Base-by-base conservation (phyloP, 2,113 vertebrate genomes). In the Trogon melanurus region DNA sequence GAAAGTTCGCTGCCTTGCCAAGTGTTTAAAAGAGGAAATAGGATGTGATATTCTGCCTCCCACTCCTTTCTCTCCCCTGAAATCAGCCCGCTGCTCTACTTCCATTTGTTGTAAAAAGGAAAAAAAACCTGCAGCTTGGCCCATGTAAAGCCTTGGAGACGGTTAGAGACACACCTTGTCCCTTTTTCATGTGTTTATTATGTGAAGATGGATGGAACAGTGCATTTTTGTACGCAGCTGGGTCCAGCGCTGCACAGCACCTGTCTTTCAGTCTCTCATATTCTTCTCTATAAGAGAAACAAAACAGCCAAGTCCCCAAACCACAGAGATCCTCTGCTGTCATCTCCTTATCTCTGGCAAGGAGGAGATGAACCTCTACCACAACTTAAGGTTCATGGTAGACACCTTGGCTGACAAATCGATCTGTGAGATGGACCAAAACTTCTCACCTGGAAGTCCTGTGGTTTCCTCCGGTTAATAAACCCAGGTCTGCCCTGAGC, bases 1-100 rank as follows among this genome's bases (percentile, higher is more conserved):
- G 95, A 96, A 96, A 97, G 92, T 95, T 91, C 2, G 2, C 56
- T 96, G 85, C 36, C 82, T 78, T 96, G 96, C 96, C 95, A 97
- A 96, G 92, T 95, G 79, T 90, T 96, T 96, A 90, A 97, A 96
- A 96, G 93, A 97, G 95, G 95, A 97, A 97, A 94, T 94, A 94
- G 96, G 95, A 96, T 97, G 95, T 94, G 91, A 96, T 97, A 95
- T 93, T 94, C 75, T 88, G 79, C 90, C 90, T 96, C 95, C 90
- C 92, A 95, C 91, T 96, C 90, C 82, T 95, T 97, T 96, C 95
- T 95, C 91, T 95, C 75, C 92, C 82, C 88, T 91, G 94, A 94
- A 92, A 91, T 61, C 75, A 90, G 82, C 81, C 50, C 11, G 16
- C 72, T 93, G 91, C 65, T 97, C 79, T 81, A 90, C 90, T 96